Evolutionary conservation across 2,113 vertebrate genomes (phyloP).

Genomic region (Cyphomyrus plagiostoma): DNA sequence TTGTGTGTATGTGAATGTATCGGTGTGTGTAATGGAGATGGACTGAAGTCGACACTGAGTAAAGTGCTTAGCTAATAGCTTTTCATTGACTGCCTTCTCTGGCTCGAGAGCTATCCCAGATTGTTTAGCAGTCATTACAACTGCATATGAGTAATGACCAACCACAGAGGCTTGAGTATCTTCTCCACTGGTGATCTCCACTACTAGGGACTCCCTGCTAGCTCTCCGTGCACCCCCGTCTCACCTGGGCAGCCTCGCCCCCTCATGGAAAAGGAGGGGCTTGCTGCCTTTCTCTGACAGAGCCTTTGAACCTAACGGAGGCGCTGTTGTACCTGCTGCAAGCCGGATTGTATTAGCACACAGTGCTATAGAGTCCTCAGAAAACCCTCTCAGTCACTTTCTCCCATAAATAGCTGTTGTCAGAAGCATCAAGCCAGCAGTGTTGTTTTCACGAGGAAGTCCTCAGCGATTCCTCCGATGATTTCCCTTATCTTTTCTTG

Average conservation of each 20-base stretch:
- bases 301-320: background rate
- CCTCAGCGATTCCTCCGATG: background rate
- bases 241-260: background rate
- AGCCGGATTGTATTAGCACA: background rate
- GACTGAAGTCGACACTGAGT: background rate
- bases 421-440: background rate
- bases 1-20: constrained; percentile 16
- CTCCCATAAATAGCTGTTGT: background rate
- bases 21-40: background rate
- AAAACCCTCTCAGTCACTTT: background rate
- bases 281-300: background rate
- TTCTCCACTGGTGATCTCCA: constrained; percentile 43
- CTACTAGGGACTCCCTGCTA: background rate
- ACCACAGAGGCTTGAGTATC: constrained; percentile 26
- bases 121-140: constrained; percentile 60
- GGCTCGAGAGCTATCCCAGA: constrained; percentile 52
- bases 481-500: background rate
- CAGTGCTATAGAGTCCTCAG: background rate
- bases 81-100: constrained; percentile 44
- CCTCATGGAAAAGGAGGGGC: background rate
- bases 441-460: background rate
- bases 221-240: background rate
- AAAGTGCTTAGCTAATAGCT: constrained; percentile 46
- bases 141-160: constrained; percentile 47
- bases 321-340: background rate